Percentiles rank a stretch among this genome's conserved stretches.
These are phyloP conservation scores for Macheiramphus alcinus DNA, from an alignment of 2,113 vertebrate genomes.

Conservation along the genomic window DNA sequence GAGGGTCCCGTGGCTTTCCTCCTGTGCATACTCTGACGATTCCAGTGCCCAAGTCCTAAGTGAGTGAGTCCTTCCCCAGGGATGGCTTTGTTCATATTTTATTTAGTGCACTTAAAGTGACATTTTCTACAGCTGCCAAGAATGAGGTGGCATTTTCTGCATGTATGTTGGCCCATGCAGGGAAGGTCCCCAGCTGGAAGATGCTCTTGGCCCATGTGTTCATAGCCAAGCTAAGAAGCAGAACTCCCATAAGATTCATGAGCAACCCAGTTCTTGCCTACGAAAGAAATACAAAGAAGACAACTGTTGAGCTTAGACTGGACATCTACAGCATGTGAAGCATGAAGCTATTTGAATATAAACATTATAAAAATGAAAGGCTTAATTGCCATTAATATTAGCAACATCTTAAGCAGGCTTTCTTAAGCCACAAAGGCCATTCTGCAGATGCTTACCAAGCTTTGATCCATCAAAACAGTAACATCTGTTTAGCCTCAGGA, in stretches of 20 bases:
- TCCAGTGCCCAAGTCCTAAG: conserved; percentile 49
- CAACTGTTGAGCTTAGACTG: conserved; percentile 19
- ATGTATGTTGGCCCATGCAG: conserved; percentile 84
- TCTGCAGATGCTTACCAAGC: conserved; percentile 32
- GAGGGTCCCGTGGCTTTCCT: conserved; percentile 11
- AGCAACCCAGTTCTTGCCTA: conserved; percentile 91
- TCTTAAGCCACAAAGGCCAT: conserved; percentile 29
- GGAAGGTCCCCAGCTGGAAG: conserved; percentile 85
- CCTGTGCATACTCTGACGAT: conserved; percentile 13
- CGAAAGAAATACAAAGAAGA: conserved; percentile 51
- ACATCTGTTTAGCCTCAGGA: conserved; percentile 36
- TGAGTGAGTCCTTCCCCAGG: conserved; percentile 17
- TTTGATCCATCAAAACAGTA: conserved; percentile 40
- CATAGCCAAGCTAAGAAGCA: conserved; percentile 88
- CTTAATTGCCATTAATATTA: conserved; percentile 9
- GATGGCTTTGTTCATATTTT: conserved; percentile 68
- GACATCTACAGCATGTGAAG: conserved; percentile 13
- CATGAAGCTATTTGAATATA: conserved; percentile 2
- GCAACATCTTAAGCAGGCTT: conserved; percentile 1
- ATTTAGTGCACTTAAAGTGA: conserved; percentile 69
- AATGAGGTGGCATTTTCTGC: conserved; percentile 70
- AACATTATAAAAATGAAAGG: conserved; percentile 1
- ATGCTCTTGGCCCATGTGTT: conserved; percentile 93
- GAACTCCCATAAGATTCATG: conserved; percentile 93
- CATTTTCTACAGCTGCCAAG: conserved; percentile 49